phyloP scores from a whole-genome alignment of 2,797 vertebrate species.

The Leptodactylus fallax region DNA sequence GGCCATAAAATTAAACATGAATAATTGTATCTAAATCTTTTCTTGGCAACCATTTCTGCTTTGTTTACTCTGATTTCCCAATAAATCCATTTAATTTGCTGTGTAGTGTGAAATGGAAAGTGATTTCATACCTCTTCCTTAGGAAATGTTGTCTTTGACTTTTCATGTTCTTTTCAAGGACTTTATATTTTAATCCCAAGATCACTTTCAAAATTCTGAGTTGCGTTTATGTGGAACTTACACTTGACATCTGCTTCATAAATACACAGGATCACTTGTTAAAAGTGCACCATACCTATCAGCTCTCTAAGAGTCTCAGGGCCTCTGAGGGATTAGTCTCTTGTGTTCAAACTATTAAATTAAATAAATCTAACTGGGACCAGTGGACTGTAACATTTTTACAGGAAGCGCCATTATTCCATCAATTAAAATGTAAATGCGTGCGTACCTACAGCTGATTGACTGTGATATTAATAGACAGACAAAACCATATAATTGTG shows the following conservation, averaged over 20 bases:
- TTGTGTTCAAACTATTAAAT: constrained; percentile 49
- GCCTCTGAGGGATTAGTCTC: constrained; percentile 51
- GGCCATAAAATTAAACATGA: neutral
- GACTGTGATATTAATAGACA: constrained; percentile 38
- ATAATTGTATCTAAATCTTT: neutral
- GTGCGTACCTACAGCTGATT: constrained; percentile 37
- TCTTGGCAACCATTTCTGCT: neutral
- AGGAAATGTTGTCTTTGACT: constrained; percentile 57
- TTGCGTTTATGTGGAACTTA: constrained; percentile 44
- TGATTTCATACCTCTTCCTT: constrained; percentile 36
- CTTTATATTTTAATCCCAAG: constrained; percentile 59
- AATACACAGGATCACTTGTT: constrained; percentile 51
- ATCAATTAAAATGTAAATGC: constrained; percentile 60
- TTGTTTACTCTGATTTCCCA: neutral
- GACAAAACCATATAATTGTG: constrained; percentile 23
- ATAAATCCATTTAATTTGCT: constrained; percentile 33
- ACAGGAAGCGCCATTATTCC: constrained; percentile 34
- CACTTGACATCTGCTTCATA: constrained; percentile 57
- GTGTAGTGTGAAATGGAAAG: constrained; percentile 32
- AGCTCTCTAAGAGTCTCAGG: constrained; percentile 27
- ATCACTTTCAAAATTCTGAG: constrained; percentile 51
- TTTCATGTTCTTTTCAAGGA: constrained; percentile 55
- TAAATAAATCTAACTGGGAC: constrained; percentile 54
- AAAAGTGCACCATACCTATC: constrained; percentile 38
- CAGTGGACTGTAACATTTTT: constrained; percentile 51